Conservation (phyloP, 2,113 vertebrate species). For the Urocolius indicus region DNA sequence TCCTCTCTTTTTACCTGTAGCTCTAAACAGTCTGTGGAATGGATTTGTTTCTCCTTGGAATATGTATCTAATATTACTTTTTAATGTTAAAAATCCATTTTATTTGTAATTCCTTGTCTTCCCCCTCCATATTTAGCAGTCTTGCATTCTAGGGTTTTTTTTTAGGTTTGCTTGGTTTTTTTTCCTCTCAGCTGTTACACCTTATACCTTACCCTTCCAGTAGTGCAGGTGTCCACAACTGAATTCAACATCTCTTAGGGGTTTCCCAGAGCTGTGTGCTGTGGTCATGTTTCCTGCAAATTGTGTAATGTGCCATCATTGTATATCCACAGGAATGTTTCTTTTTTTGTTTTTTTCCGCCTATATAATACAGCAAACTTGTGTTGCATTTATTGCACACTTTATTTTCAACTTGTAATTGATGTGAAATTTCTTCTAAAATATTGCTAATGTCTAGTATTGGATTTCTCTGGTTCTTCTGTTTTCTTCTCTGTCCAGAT, state of each 20-base stretch:
- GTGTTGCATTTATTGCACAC: neutral
- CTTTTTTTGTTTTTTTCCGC: neutral
- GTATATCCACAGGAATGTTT: neutral
- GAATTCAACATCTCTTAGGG: neutral
- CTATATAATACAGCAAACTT: neutral
- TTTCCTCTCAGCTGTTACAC: neutral
- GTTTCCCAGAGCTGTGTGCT: neutral
- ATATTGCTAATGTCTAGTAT: neutral
- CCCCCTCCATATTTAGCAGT: neutral
- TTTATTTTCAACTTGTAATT: neutral
- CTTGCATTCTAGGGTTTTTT: neutral
- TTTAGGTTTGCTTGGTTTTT: neutral
- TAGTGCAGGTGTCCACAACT: neutral
- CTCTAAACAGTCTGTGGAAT: neutral
- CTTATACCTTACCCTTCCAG: neutral
- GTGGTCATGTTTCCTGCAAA: neutral
- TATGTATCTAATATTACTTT: neutral
- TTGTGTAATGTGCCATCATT: neutral
- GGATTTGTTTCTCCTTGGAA: neutral
- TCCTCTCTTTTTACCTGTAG: neutral
- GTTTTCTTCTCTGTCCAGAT: no score
- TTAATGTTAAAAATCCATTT: neutral
- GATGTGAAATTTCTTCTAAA: neutral
- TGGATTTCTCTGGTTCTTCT: neutral
- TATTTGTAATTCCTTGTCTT: neutral